Evolutionary conservation across 1,140 invertebrate species (phyloP), one percentile per base, ranked within the genome.

Genomic region (Drosophila trapezifrons): DNA sequence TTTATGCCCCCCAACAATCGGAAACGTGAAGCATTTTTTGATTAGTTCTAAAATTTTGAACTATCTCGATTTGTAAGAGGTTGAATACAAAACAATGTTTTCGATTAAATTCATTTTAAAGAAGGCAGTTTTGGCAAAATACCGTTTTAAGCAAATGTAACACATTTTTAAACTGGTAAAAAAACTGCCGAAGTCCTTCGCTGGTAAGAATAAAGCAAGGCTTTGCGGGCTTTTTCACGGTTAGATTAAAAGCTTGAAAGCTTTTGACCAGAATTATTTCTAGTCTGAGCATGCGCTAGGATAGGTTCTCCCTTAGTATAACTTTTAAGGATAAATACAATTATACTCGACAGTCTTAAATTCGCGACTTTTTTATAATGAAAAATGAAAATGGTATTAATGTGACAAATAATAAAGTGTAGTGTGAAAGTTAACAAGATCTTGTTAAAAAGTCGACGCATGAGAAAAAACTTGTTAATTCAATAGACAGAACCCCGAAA

Each of bases 321-420:
- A 85, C 86, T 80, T 74, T 74, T 59, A 80, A 84, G 80, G 67
- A 85, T 79, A 86, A 90, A 90, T 87, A 86, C 72, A 85, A 83
- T 90, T 86, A 83, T 89, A 80, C 76, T 80, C 74, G 72, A 64
- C 77, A 60, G 67, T 59, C 84, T 76, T 81, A 47, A 80, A 74
- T 54, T 43, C 52, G 52, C 51, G 76, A 83, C 76, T 63, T 66
- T 78, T 87, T 87, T 87, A 78, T 78, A 78, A 74, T 35, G 56
- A 64, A 78, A 72, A 47, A 52, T 54, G 46, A 66, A 58, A 72
- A 76, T 66, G 62, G 12, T 71, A 70, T 47, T 49, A 49, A 70
- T 70, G 54, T 71, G 35, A 47, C 20, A 40, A 57, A 40, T 20
- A 20, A 55, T 55, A n/a, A 35, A 20, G 42, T 38, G 46, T 17